Conservation (phyloP, 2,888 invertebrate genomes). For the Cryptus armator region DNA sequence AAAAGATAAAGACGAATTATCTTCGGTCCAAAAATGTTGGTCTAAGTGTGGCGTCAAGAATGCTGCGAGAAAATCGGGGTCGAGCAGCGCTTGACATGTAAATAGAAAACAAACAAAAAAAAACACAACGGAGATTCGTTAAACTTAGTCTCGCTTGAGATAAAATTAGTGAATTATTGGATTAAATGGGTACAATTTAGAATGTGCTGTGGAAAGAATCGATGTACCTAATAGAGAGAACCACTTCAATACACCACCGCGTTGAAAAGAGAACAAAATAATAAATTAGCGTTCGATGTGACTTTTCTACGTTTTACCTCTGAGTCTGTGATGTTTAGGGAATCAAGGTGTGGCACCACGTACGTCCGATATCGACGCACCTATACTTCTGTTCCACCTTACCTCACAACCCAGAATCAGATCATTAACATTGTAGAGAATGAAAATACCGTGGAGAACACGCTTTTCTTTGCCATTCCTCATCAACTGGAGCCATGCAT, state of each 20-base stretch:
- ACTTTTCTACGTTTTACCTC: conserved; percentile 71
- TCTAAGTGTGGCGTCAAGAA: conserved; percentile 1
- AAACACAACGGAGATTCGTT: conserved; percentile 33
- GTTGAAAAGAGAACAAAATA: conserved; percentile 24
- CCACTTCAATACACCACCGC: conserved; percentile 51
- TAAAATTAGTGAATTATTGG: conserved; percentile 57
- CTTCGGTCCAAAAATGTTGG: background rate
- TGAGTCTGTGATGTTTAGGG: conserved; percentile 69
- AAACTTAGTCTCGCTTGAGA: conserved; percentile 39
- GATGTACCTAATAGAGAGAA: conserved; percentile 56
- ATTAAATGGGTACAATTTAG: conserved; percentile 61
- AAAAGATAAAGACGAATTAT: background rate
- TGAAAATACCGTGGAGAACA: conserved; percentile 19
- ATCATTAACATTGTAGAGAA: conserved; percentile 17
- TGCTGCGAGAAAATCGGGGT: conserved; percentile 2
- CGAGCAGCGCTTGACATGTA: conserved; percentile 43
- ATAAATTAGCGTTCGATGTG: conserved; percentile 67
- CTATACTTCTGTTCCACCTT: conserved; percentile 54
- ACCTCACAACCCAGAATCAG: conserved; percentile 37
- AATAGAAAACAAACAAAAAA: conserved; percentile 44
- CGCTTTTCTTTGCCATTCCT: conserved; percentile 15
- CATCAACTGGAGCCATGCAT: conserved; percentile 27
- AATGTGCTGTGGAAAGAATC: conserved; percentile 51
- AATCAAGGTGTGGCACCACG: conserved; percentile 58
- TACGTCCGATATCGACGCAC: conserved; percentile 62